These are phyloP conservation scores for Anoplophora glabripennis DNA, from an alignment of 1,140 invertebrate species.

Conservation along the genomic window DNA sequence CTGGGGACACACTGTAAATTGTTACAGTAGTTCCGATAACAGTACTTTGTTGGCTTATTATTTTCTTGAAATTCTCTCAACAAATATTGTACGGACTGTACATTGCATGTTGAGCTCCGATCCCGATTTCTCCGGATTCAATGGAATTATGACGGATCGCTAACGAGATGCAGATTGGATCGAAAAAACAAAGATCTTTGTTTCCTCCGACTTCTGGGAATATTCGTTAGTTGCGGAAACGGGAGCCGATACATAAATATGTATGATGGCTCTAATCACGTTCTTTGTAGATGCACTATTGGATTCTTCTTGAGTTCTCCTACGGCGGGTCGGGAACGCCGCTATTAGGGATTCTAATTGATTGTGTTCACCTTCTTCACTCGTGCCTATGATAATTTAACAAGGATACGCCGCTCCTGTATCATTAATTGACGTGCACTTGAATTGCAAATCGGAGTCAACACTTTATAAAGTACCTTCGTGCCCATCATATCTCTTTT, in stretches of 20 bases:
- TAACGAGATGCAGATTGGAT: constrained; percentile 18
- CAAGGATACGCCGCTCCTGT: constrained; percentile 14
- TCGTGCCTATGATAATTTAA: constrained; percentile 19
- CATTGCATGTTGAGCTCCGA: too few relatives aligned
- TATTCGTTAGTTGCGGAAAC: constrained; percentile 18
- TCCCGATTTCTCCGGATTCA: not conserved
- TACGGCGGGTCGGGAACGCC: not conserved
- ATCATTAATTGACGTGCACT: constrained; percentile 15
- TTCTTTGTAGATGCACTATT: constrained; percentile 17
- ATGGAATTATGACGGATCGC: constrained; percentile 16
- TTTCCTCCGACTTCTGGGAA: constrained; percentile 18
- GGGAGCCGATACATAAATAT: constrained; percentile 13
- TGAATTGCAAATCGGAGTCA: constrained; percentile 16
- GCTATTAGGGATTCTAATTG: constrained; percentile 20
- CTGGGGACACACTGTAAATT: too few relatives aligned
- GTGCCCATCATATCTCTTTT: too few relatives aligned
- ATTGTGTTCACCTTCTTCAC: constrained; percentile 15
- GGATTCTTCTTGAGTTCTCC: constrained; percentile 2
- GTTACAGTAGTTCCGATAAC: too few relatives aligned
- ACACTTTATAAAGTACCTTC: constrained; percentile 10
- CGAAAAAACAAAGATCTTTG: constrained; percentile 21
- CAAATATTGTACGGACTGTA: too few relatives aligned
- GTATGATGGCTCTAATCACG: constrained; percentile 19
- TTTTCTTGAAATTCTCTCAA: too few relatives aligned
- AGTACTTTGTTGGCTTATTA: too few relatives aligned